Percentiles rank a stretch among this genome's conserved stretches.
phyloP scores from a whole-genome alignment of 2,888 invertebrate genomes.

The Parnassius glacialis region DNA sequence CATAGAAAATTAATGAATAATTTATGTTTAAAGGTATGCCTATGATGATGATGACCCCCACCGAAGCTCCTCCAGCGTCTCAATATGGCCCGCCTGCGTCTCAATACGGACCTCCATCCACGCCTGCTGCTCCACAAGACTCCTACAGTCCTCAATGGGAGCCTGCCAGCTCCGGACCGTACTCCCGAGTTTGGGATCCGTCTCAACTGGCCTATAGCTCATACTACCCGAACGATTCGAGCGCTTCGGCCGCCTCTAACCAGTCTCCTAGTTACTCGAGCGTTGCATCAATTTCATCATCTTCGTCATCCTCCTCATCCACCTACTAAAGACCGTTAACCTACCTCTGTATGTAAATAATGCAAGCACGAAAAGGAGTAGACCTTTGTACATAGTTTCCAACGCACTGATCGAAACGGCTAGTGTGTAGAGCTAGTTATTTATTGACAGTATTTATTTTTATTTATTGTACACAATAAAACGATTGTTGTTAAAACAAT shows the following conservation, averaged over 20 bases:
- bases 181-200: slow-evolving; percentile 88
- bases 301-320: slow-evolving; percentile 53
- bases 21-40: slow-evolving; percentile 81
- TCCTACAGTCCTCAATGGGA: slow-evolving; percentile 89
- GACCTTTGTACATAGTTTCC: slow-evolving; percentile 34
- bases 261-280: slow-evolving; percentile 75
- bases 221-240: slow-evolving; percentile 84
- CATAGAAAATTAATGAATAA: neutral
- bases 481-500: slow-evolving; percentile 49
- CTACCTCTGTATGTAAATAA: slow-evolving; percentile 55
- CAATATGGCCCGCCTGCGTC: slow-evolving; percentile 87
- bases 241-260: slow-evolving; percentile 79
- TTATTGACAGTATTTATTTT: slow-evolving; percentile 74
- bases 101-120: slow-evolving; percentile 74
- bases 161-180: slow-evolving; percentile 86
- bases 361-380: slow-evolving; percentile 31
- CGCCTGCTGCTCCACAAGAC: slow-evolving; percentile 83
- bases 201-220: slow-evolving; percentile 86
- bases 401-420: slow-evolving; percentile 55
- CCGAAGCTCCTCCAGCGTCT: slow-evolving; percentile 81
- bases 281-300: slow-evolving; percentile 68
- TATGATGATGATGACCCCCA: slow-evolving; percentile 85
- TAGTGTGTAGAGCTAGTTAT: slow-evolving; percentile 66
- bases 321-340: slow-evolving; percentile 47
- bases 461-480: slow-evolving; percentile 76